Conservation (phyloP, 2,888 invertebrate species). For the Odontomyia ornata region DNA sequence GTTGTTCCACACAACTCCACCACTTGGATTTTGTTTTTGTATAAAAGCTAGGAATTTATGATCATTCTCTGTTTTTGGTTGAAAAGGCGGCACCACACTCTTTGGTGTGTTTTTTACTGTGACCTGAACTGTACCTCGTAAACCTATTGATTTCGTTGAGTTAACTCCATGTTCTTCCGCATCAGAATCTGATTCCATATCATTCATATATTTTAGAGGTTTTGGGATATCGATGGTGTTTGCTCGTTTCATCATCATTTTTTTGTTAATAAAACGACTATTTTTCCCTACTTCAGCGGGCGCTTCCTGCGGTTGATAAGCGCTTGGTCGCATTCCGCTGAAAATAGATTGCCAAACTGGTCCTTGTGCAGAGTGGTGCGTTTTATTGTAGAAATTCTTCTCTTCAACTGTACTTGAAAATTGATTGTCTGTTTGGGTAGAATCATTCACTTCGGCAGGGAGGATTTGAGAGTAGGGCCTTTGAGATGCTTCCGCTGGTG, state of each 20-base stretch:
- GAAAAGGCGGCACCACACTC: slow-evolving; percentile 72
- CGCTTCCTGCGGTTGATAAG: slow-evolving; percentile 50
- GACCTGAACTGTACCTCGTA: slow-evolving; percentile 70
- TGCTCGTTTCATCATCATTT: slow-evolving; percentile 83
- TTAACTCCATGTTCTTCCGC: slow-evolving; percentile 58
- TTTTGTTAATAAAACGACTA: slow-evolving; percentile 67
- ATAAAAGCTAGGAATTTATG: slow-evolving; percentile 85
- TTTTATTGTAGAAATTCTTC: slow-evolving; percentile 50
- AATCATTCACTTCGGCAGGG: slow-evolving; percentile 50
- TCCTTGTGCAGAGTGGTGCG: slow-evolving; percentile 46
- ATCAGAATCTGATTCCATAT: slow-evolving; percentile 66
- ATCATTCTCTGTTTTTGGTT: slow-evolving; percentile 86
- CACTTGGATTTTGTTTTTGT: slow-evolving; percentile 74
- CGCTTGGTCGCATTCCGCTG: slow-evolving; percentile 47
- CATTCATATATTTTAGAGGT: slow-evolving; percentile 65
- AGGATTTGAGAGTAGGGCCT: slow-evolving; percentile 54
- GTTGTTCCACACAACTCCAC: slow-evolving; percentile 61
- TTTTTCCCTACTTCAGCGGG: slow-evolving; percentile 59
- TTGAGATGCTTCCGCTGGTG: slow-evolving; percentile 37
- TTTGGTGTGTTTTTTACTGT: slow-evolving; percentile 64
- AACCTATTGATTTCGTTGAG: slow-evolving; percentile 63
- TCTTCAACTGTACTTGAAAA: slow-evolving; percentile 41
- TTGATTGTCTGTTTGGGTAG: not conserved
- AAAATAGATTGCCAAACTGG: slow-evolving; percentile 17
- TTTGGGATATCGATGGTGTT: slow-evolving; percentile 91